Evolutionary conservation across 2,797 vertebrate genomes (phyloP).

Genomic region (Anniella stebbinsi): DNA sequence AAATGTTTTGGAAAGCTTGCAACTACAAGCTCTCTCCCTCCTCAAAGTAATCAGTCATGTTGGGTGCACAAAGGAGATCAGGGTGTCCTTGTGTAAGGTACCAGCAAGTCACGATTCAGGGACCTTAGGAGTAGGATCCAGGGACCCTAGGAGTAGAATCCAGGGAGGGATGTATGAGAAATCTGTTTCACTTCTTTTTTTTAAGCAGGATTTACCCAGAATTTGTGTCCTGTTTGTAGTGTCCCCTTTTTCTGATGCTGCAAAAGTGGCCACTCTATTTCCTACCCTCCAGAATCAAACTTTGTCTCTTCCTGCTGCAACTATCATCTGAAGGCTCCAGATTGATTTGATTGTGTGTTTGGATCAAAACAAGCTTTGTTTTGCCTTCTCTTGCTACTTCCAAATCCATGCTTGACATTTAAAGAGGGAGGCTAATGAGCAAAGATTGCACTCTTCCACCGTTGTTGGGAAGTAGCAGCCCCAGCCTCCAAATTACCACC

Average conservation of each 20-base stretch:
- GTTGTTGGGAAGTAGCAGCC: constrained; percentile 17
- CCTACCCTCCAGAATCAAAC: neutral
- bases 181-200: too few relatives aligned
- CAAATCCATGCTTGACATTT: constrained; percentile 41
- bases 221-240: neutral
- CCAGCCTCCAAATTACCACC: constrained; percentile 27
- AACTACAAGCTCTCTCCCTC: neutral
- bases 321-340: neutral
- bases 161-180: too few relatives aligned
- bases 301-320: neutral
- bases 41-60: neutral
- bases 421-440: constrained; percentile 54
- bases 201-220: too few relatives aligned
- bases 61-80: neutral
- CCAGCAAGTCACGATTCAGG: neutral
- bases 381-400: constrained; percentile 55
- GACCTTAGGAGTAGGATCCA: neutral
- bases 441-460: constrained; percentile 36
- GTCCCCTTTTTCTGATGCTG: too few relatives aligned
- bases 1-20: neutral
- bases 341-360: constrained; percentile 39
- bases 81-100: neutral
- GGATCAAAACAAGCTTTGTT: constrained; percentile 23
- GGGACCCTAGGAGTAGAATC: neutral
- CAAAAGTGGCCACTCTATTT: neutral